Evolutionary conservation across 2,113 vertebrate genomes (phyloP), one percentile per base, ranked within the genome.

Genomic region (Archilochus colubris): DNA sequence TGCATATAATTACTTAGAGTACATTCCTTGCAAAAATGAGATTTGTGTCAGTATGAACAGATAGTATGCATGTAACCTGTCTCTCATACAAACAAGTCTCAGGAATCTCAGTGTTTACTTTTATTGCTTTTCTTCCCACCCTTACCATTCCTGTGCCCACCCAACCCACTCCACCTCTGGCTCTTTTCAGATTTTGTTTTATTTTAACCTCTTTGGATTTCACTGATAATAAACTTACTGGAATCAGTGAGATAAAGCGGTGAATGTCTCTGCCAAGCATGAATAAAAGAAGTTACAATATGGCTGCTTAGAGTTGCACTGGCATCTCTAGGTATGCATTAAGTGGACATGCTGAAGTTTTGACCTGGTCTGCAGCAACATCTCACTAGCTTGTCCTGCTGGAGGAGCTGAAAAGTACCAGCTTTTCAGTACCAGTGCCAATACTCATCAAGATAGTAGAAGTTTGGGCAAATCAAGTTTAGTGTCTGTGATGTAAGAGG

Each of bases 151-250:
- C 59, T 88, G 55, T 48, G 21, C 28, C 48, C 38, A 15, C 6
- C 19, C 9, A 8, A 44, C 21, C 9, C 46, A 48, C 19, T 48
- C 21, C 36, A 30, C 14, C 10, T 43, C 3, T 3, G 1, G n/a
- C 48, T 92, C 73, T 86, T 92, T 66, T 46, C 38, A 78, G 48
- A 54, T 68, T 67, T 76, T 76, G 14, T 75, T 86, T 92, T 86
- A 38, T 86, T 91, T 70, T 81, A 83, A 78, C 20, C 19, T 70
- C 68, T 79, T 90, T 75, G 48, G 38, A 78, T 82, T 90, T 93
- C 51, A 70, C n/a, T 68, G 54, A 67, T 24, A 46, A 73, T 70
- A 77, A 50, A 58, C 46, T 79, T 87, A 67, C 48, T 74, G 48
- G 64, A 86, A 89, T 38, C 94, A 74, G 81, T 33, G 43, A 92